Evolutionary conservation across 2,797 vertebrate species (phyloP), one percentile per base, ranked within the genome.

Genomic region (Melanogrammus aeglefinus): DNA sequence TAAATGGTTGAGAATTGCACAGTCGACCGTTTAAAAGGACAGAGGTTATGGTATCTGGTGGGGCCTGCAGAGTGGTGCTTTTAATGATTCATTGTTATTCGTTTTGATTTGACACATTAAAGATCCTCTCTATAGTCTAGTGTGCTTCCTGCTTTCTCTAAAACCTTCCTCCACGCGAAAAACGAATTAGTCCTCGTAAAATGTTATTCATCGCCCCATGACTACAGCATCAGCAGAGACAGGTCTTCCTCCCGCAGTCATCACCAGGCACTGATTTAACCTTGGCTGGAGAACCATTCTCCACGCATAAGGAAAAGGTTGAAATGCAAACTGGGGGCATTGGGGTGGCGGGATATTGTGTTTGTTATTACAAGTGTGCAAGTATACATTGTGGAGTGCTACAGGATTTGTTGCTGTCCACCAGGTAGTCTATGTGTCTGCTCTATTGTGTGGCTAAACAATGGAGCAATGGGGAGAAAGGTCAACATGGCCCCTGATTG

Each of bases 371-470:
- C 73, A 78, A 35, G 57, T 24, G n/a, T 66, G 57, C 74, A 2
- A 1, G 78, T 81, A 73, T n/a, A 76, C 63, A 36, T 76, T 81
- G 80, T 73, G 78, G 70, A 81, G 79, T 85, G 84, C 85, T 79
- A 31, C 31, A 82, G 83, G 90, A 81, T 89, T 91, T 86, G 88
- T 84, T 81, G 82, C 83, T 76, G 83, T 83, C 88, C 77, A 81
- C 85, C 90, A 93, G 91, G 92, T 93, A 92, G 92, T 86, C 93
- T 94, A 84, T 84, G 88, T 93, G 93, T 94, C 93, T 94, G 89
- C 91, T 82, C 94, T 89, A 95, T 95, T 95, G 94, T 95, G 91
- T 92, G 85, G 86, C 86, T 87, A 94, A 94, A 95, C 94, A 95
- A 95, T 95, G 91, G 93, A 89, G 79, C 81, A 88, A 92, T 90